Percentiles rank a stretch among this genome's conserved stretches.
phyloP scores from a whole-genome alignment of 2,797 vertebrate genomes.

The Scolopax bukidnonensis region DNA sequence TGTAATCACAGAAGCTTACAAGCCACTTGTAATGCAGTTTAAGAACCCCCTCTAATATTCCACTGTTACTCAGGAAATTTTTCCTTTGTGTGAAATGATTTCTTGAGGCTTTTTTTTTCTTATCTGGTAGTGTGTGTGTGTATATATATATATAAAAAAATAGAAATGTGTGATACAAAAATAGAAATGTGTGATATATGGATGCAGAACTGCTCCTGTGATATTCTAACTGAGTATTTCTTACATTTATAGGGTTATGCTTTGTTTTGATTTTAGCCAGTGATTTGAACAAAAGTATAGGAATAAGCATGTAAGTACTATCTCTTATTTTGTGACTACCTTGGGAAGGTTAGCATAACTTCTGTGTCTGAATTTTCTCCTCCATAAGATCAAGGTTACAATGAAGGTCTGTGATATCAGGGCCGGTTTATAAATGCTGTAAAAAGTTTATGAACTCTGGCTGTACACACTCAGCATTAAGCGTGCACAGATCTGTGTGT shows the following conservation, averaged over 20 bases:
- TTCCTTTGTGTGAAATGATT: not conserved
- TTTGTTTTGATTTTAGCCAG: not conserved
- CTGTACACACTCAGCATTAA: not conserved
- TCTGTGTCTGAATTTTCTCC: not conserved
- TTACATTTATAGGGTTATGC: not conserved
- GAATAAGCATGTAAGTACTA: not conserved
- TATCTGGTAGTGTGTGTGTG: not conserved
- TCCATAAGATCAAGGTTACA: not conserved
- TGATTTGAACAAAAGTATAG: not conserved
- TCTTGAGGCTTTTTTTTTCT: not conserved
- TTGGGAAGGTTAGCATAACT: not conserved
- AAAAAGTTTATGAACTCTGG: not conserved
- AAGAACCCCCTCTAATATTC: not conserved
- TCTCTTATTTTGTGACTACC: not conserved
- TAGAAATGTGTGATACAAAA: not conserved
- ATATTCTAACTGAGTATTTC: not conserved
- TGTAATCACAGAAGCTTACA: not conserved
- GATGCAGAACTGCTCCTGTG: not conserved
- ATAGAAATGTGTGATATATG: not conserved
- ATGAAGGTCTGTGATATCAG: not conserved
- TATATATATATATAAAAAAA: no score
- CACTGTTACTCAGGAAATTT: not conserved
- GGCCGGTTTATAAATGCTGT: not conserved
- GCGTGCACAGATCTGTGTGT: fast-evolving
- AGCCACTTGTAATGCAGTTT: not conserved